Evolutionary conservation across 2,113 vertebrate species (phyloP).

Genomic region (Mirounga angustirostris): DNA sequence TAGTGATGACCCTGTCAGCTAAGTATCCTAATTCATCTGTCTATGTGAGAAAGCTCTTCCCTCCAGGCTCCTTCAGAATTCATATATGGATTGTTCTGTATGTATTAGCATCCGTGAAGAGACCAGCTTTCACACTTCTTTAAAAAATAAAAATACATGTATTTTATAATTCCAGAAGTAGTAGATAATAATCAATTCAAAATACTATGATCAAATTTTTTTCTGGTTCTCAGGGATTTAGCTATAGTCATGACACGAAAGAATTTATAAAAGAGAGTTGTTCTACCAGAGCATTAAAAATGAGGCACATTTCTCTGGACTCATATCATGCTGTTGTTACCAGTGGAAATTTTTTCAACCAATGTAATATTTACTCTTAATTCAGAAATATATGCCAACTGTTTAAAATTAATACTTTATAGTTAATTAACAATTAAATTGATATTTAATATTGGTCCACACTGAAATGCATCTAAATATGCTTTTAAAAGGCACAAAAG

Average conservation of each 20-base stretch:
- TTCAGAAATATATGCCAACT: neutral
- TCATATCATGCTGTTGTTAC: neutral
- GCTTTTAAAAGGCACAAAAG: neutral
- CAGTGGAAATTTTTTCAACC: neutral
- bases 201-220: slow-evolving; percentile 60
- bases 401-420: neutral
- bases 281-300: neutral
- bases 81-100: slow-evolving; percentile 66
- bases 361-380: neutral
- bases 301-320: neutral
- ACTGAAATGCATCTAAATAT: neutral
- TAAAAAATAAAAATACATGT: slow-evolving; percentile 49
- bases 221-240: slow-evolving; percentile 62
- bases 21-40: slow-evolving; percentile 81
- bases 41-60: slow-evolving; percentile 65
- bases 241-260: neutral
- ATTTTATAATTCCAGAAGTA: slow-evolving; percentile 53
- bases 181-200: slow-evolving; percentile 63
- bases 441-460: neutral
- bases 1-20: slow-evolving; percentile 87
- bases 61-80: slow-evolving; percentile 64
- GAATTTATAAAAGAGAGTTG: neutral
- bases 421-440: neutral
- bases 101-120: slow-evolving; percentile 57
- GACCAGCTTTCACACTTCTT: neutral